Percentiles rank a stretch among this genome's conserved stretches.
These are phyloP conservation scores for Reticulitermes speratus DNA, from an alignment of 1,140 invertebrate species.

Conservation along the genomic window DNA sequence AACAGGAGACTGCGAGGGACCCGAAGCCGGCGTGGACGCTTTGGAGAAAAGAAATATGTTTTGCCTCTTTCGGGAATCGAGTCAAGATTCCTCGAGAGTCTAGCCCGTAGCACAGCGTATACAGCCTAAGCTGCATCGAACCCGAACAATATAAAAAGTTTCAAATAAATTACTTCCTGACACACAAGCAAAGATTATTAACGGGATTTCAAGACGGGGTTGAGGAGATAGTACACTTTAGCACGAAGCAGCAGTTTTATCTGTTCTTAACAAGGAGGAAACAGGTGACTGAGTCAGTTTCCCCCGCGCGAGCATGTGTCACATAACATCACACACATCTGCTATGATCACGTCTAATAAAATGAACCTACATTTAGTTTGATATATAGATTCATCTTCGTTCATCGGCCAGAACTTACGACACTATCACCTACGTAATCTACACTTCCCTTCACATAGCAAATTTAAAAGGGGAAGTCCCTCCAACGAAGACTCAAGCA, in stretches of 20 bases:
- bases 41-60: too few relatives aligned
- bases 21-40: too few relatives aligned
- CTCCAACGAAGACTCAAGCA: too few relatives aligned
- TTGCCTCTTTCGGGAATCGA: too few relatives aligned
- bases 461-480: not conserved
- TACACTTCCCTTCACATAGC: not conserved
- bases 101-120: too few relatives aligned
- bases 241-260: not conserved
- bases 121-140: too few relatives aligned
- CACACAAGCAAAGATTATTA: too few relatives aligned
- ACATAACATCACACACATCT: not conserved
- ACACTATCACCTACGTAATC: constrained; percentile 1
- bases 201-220: too few relatives aligned
- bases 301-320: not conserved
- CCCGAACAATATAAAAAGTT: too few relatives aligned
- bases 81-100: too few relatives aligned
- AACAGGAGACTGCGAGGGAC: too few relatives aligned
- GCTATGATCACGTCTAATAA: not conserved
- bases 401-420: not conserved
- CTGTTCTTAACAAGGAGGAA: constrained; percentile 4
- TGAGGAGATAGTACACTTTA: not conserved
- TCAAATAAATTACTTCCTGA: too few relatives aligned
- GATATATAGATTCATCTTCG: constrained; percentile 1
- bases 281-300: not conserved
- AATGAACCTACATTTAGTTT: not conserved